Evolutionary conservation across 2,113 vertebrate species (phyloP), one percentile per base, ranked within the genome.

Genomic region (Lipophrys pholis): DNA sequence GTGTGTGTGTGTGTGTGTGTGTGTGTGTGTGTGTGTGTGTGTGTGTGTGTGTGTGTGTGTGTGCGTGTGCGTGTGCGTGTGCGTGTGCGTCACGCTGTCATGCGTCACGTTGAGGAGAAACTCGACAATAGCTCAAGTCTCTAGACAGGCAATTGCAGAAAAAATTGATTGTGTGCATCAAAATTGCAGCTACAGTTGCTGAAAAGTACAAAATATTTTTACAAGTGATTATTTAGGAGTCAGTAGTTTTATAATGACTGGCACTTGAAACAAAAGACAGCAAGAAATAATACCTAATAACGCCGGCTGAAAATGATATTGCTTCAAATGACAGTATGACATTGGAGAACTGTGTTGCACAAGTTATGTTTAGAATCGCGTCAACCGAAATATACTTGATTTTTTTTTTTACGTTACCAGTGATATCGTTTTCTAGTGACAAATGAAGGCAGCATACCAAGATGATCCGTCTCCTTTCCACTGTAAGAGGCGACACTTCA

Each of bases 101-200:
- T 49, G 59, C 82, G 85, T 76, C 76, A 79, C 49, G 62, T 69
- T 83, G 78, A 71, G 74, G 60, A 80, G 74, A 67, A 76, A 78
- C 58, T 76, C 45, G 21, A 89, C 80, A 89, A 81, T 80, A 57
- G 84, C 70, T 63, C n/a, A 64, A 72, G 61, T 82, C 73, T 74
- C 58, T n/a, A 67, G 78, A 80, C 66, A 60, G 72, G 51, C 78
- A 76, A 53, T 69, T 72, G 81, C 42, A 60, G 49, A 71, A 77
- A 74, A 65, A 79, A 82, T 46, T 12, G 45, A 68, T 73, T 68
- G 69, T 70, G 51, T 14, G 57, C 15, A 40, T 55, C 6, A 50
- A 57, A 75, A 61, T 64, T 72, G 59, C 60, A 61, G 73, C 38
- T 11, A 36, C 51, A 74, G 8, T 46, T 51, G 38, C 63, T 70